Evolutionary conservation across 2,113 vertebrate species (phyloP).

Genomic region (Trachemys scripta): DNA sequence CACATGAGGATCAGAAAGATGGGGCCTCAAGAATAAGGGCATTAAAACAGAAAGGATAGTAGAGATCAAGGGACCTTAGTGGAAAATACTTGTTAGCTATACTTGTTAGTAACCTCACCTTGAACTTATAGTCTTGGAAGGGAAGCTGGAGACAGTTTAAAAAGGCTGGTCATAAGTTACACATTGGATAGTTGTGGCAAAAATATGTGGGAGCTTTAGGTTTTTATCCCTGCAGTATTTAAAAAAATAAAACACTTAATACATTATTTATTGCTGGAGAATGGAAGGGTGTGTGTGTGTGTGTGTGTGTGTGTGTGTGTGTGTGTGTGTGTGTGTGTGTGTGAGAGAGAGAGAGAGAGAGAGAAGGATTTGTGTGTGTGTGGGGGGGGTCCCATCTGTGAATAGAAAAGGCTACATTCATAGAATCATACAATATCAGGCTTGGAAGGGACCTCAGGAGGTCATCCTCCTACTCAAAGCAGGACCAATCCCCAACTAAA

Average conservation of each 20-base stretch:
- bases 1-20: background rate
- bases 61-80: background rate
- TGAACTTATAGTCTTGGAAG: background rate
- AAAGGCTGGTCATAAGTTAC: background rate
- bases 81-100: background rate
- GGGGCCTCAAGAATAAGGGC: background rate
- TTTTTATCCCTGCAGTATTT: conserved; percentile 7
- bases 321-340: background rate
- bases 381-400: background rate
- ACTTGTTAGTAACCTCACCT: background rate
- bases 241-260: background rate
- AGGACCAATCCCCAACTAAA: no score
- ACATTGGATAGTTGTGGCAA: background rate
- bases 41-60: background rate
- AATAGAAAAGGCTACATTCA: background rate
- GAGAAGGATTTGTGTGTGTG: background rate
- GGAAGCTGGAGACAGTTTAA: background rate
- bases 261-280: background rate
- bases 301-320: no score
- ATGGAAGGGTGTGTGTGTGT: background rate
- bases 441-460: no score
- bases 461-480: no score
- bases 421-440: no score
- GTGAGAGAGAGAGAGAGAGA: background rate
- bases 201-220: background rate